phyloP scores from a whole-genome alignment of 2,888 invertebrate genomes.

The Drosophila nigricruria region DNA sequence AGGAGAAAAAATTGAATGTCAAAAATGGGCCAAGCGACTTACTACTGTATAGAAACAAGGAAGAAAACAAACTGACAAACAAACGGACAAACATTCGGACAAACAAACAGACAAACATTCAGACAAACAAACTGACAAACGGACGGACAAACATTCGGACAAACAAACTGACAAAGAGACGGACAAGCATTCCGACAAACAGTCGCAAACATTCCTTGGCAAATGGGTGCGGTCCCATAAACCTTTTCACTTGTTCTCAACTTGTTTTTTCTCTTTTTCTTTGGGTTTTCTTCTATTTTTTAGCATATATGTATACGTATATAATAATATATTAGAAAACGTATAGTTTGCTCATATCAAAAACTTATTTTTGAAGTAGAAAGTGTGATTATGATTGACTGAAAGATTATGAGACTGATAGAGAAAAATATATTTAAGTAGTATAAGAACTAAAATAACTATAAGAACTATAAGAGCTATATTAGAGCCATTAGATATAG shows the following conservation, averaged over 20 bases:
- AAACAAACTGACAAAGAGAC: no score
- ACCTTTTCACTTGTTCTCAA: conserved; percentile 1
- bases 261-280: background rate
- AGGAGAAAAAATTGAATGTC: background rate
- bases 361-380: background rate
- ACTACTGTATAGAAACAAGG: conserved; percentile 22
- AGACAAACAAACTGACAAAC: background rate
- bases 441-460: no score
- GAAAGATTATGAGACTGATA: no score
- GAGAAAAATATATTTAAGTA: no score
- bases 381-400: background rate
- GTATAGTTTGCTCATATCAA: background rate
- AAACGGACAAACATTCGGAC: background rate
- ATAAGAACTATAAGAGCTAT: background rate
- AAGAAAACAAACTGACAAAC: conserved; percentile 2
- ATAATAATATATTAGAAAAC: background rate
- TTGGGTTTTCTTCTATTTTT: background rate
- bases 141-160: background rate
- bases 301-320: background rate
- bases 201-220: conserved; percentile 3
- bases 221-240: conserved; percentile 37
- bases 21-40: conserved; percentile 22
- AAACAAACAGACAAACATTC: conserved; percentile 5
- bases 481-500: no score
- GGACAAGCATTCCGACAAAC: background rate